Conservation (phyloP, 2,888 invertebrate genomes). For the Globia sparganii region DNA sequence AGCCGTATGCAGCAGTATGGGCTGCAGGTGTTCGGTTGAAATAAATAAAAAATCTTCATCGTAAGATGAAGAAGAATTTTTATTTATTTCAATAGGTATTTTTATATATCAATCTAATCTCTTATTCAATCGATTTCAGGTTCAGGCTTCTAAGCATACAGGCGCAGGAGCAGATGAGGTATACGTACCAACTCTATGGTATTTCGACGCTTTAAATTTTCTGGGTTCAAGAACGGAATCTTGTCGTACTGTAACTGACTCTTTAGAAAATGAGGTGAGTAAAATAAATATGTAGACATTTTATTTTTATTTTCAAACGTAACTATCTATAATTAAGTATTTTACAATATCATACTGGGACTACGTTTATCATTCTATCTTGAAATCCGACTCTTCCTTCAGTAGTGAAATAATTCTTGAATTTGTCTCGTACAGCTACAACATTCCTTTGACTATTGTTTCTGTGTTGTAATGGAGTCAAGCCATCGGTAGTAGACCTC, state of each 20-base stretch:
- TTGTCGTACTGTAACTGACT: conserved; percentile 32
- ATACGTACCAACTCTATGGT: conserved; percentile 43
- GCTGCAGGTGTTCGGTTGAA: conserved; percentile 10
- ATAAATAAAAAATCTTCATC: conserved; percentile 1
- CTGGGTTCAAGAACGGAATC: conserved; percentile 32
- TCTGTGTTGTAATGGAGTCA: conserved; percentile 12
- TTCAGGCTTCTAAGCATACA: conserved; percentile 26
- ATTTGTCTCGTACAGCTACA: conserved; percentile 3
- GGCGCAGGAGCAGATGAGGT: conserved; percentile 36
- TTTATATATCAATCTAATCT: background rate
- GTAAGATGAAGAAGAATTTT: too few relatives aligned
- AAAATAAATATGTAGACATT: conserved; percentile 18
- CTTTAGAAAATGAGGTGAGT: conserved; percentile 36
- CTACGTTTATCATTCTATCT: conserved; percentile 48
- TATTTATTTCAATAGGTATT: too few relatives aligned
- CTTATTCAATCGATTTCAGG: conserved; percentile 20
- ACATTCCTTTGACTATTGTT: conserved; percentile 9
- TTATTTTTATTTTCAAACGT: conserved; percentile 8
- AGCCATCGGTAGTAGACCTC: background rate
- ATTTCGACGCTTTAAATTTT: conserved; percentile 40
- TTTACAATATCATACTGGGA: conserved; percentile 13
- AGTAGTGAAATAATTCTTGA: conserved; percentile 21
- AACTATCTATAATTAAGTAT: conserved; percentile 2
- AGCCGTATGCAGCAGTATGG: conserved; percentile 8
- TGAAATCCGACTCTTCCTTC: conserved; percentile 48